phyloP scores from a whole-genome alignment of 2,797 vertebrate genomes.

The Lophius americanus region DNA sequence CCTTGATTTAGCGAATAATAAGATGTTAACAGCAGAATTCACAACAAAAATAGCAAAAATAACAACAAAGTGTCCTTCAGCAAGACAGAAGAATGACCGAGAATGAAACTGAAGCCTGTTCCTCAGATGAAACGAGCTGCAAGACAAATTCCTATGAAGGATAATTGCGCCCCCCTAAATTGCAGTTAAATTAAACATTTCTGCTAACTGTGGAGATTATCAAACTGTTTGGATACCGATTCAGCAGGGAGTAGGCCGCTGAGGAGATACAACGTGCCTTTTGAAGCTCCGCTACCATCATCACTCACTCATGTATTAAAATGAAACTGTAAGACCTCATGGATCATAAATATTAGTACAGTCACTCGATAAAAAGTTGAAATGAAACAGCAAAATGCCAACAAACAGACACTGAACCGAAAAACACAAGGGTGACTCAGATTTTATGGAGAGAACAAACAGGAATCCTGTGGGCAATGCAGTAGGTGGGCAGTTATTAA shows the following conservation, averaged over 20 bases:
- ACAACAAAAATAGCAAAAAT: slow-evolving; percentile 17
- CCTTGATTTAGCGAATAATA: slow-evolving; percentile 43
- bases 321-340: no score
- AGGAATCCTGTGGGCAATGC: no score
- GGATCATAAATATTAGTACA: no score
- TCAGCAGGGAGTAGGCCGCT: slow-evolving; percentile 18
- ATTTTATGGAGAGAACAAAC: no score
- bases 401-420: no score
- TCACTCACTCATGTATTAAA: no score
- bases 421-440: no score
- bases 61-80: neutral
- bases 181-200: slow-evolving; percentile 36
- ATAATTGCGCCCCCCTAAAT: slow-evolving; percentile 15
- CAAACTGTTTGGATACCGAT: slow-evolving; percentile 10
- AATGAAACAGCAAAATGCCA: no score
- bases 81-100: neutral
- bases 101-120: slow-evolving; percentile 3
- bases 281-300: no score
- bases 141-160: slow-evolving; percentile 19
- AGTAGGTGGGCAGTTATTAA: no score
- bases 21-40: slow-evolving; percentile 29
- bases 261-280: no score
- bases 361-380: no score
- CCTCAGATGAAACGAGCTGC: neutral
- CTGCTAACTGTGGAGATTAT: slow-evolving; percentile 24